Evolutionary conservation across 2,888 invertebrate genomes (phyloP).

Genomic region (Amorpha juglandis): DNA sequence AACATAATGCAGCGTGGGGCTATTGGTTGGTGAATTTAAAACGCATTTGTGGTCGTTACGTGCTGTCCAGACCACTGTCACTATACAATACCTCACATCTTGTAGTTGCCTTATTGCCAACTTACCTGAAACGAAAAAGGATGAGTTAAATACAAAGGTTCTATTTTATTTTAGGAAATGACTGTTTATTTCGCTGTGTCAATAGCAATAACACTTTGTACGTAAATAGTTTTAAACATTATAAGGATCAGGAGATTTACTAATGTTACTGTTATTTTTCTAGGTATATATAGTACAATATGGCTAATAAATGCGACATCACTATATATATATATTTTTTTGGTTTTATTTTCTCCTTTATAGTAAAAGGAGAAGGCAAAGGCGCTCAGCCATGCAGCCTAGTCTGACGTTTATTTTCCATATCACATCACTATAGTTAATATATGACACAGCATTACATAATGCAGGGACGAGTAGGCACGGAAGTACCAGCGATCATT

Average conservation of each 20-base stretch:
- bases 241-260: no score
- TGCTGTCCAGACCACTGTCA: slow-evolving; percentile 39
- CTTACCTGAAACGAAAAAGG: slow-evolving; percentile 69
- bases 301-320: no score
- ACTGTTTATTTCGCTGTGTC: no score
- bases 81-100: slow-evolving; percentile 25
- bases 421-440: neutral
- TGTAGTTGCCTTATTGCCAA: slow-evolving; percentile 34
- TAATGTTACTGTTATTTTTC: no score
- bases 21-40: slow-evolving; percentile 60
- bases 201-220: no score
- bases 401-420: no score
- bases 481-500: slow-evolving; percentile 48
- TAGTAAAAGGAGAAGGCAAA: no score
- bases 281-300: no score
- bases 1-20: slow-evolving; percentile 45
- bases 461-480: slow-evolving; percentile 28
- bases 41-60: slow-evolving; percentile 70
- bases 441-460: slow-evolving; percentile 32
- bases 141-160: slow-evolving; percentile 18
- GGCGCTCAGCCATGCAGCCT: no score
- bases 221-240: no score
- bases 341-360: no score
- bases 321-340: neutral
- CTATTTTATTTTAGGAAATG: no score